A percentile compares a stretch with the other conserved stretches of the same genome.
Evolutionary conservation across 1,140 invertebrate species (phyloP).

Genomic region (Microvelia longipes): DNA sequence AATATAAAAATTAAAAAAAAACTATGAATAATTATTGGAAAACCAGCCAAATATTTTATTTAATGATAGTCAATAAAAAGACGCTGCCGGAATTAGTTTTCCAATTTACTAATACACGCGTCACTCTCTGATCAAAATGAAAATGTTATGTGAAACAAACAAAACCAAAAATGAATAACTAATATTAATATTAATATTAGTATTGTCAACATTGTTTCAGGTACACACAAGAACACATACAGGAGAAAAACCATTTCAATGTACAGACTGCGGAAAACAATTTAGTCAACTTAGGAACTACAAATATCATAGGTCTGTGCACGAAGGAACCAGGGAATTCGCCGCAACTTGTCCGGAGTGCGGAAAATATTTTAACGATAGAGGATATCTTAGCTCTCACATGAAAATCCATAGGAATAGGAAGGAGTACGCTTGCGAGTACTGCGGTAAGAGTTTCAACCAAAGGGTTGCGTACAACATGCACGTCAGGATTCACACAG

Average conservation of each 20-base stretch:
- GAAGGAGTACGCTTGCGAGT: conserved; percentile 37
- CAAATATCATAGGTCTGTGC: conserved; percentile 23
- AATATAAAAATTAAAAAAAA: too few relatives aligned
- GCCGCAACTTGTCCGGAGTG: conserved; percentile 39
- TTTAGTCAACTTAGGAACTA: conserved; percentile 31
- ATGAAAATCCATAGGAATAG: conserved; percentile 25
- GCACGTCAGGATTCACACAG: conserved; percentile 63
- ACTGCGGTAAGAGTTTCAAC: conserved; percentile 47
- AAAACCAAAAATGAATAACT: too few relatives aligned
- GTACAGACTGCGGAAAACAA: conserved; percentile 36
- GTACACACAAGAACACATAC: conserved; percentile 49
- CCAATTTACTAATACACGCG: too few relatives aligned
- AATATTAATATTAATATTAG: too few relatives aligned
- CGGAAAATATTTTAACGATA: conserved; percentile 40
- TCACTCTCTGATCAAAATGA: too few relatives aligned
- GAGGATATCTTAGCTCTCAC: conserved; percentile 30
- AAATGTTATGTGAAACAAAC: too few relatives aligned
- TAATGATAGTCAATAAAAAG: too few relatives aligned
- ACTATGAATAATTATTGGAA: too few relatives aligned
- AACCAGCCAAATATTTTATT: too few relatives aligned
- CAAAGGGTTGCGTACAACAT: conserved; percentile 60
- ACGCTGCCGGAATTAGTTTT: too few relatives aligned
- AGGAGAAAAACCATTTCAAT: conserved; percentile 47
- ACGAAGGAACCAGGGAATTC: conserved; percentile 24
- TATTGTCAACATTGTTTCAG: too few relatives aligned